Percentiles rank a stretch among this genome's conserved stretches.
These are phyloP conservation scores for Tragulus kanchil DNA, from an alignment of 2,113 vertebrate genomes.

Conservation along the genomic window DNA sequence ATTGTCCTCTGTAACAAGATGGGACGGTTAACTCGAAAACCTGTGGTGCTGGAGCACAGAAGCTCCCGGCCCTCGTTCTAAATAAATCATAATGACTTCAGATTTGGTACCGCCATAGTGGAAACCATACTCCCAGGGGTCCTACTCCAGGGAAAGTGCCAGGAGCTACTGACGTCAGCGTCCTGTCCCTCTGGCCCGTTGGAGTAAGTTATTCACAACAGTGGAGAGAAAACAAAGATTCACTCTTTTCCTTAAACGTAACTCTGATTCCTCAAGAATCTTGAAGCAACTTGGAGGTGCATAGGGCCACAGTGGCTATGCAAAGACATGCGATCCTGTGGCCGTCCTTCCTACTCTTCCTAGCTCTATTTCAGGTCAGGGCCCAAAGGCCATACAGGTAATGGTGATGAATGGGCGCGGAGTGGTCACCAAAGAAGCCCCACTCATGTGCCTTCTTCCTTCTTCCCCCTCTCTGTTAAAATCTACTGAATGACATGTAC, in stretches of 20 bases:
- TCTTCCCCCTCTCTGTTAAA: neutral
- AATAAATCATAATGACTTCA: neutral
- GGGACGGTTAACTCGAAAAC: neutral
- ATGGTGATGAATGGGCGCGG: neutral
- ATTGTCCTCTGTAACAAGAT: neutral
- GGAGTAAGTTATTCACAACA: neutral
- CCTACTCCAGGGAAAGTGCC: neutral
- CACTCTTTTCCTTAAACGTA: too few species aligned
- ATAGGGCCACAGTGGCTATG: neutral
- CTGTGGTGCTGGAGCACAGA: neutral
- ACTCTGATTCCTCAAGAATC: neutral
- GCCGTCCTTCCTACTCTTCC: neutral
- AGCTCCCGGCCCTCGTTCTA: neutral
- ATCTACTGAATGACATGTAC: neutral
- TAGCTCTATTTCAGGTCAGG: neutral
- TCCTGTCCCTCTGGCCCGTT: neutral
- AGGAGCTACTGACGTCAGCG: neutral
- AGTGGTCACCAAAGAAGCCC: neutral
- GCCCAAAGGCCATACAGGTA: neutral
- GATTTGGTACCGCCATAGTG: neutral
- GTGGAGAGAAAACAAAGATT: neutral
- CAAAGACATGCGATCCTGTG: neutral
- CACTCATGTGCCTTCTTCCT: fast-evolving
- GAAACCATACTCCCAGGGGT: neutral
- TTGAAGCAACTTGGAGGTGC: neutral